Evolutionary conservation across 2,797 vertebrate genomes (phyloP).

Genomic region (Spinus pinus): DNA sequence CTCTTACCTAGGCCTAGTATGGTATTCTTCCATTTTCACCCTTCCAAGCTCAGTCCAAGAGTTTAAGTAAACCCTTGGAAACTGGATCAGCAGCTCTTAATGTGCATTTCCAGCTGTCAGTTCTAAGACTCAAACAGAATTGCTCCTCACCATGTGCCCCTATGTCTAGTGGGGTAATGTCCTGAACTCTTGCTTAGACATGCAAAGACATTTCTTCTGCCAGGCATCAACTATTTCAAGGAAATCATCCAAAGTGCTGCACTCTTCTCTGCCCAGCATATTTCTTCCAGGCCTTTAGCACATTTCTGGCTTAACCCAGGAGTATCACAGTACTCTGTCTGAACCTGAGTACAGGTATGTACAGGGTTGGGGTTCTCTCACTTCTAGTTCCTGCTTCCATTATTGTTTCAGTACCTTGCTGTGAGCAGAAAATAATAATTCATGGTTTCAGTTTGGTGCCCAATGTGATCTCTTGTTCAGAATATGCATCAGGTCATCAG

Average conservation of each 20-base stretch:
- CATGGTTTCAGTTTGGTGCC: not conserved
- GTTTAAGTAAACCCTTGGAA: not conserved
- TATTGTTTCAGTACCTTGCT: not conserved
- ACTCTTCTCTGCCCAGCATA: not conserved
- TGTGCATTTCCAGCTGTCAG: not conserved
- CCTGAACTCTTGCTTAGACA: not conserved
- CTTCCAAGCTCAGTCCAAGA: not conserved
- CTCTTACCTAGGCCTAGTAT: not conserved
- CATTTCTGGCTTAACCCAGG: not conserved
- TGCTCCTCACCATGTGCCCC: not conserved
- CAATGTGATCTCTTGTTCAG: not conserved
- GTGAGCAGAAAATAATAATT: not conserved
- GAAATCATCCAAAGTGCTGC: not conserved
- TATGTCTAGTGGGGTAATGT: fast-evolving
- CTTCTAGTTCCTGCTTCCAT: not conserved
- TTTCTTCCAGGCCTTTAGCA: not conserved
- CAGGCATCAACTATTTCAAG: not conserved
- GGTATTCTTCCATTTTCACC: not conserved
- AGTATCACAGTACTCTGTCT: not conserved
- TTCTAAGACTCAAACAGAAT: not conserved
- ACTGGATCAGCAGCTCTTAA: not conserved
- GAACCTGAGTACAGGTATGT: not conserved
- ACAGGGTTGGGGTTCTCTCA: not conserved
- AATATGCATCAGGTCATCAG: not conserved
- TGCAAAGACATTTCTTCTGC: not conserved